Conservation (phyloP, 2,888 invertebrate species). For the Microplitis deprimator region DNA sequence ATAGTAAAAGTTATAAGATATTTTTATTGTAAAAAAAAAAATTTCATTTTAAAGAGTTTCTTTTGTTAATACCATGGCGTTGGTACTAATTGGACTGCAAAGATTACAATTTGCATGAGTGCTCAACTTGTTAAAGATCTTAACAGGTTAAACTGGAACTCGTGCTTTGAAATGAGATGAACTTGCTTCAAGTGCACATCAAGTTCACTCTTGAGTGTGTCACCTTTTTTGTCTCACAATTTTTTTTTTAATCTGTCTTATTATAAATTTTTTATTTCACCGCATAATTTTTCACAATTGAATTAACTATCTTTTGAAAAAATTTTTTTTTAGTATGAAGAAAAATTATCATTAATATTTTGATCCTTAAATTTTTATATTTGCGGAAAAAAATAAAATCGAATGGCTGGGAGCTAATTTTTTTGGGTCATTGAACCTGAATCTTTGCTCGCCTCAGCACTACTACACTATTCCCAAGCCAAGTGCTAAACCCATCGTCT, state of each 20-base stretch:
- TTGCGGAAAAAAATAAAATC: neutral
- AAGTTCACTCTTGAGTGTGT: neutral
- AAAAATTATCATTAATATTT: too few relatives aligned
- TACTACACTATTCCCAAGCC: neutral
- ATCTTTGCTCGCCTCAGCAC: neutral
- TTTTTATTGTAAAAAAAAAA: neutral
- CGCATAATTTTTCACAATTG: neutral
- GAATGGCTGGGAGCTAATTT: neutral
- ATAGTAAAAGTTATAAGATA: neutral
- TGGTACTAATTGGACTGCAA: neutral
- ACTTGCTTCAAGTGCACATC: neutral
- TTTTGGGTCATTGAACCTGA: slow-evolving; percentile 10
- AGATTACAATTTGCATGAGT: slow-evolving; percentile 1
- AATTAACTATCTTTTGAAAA: neutral
- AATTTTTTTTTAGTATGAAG: too few relatives aligned
- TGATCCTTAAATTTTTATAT: too few relatives aligned
- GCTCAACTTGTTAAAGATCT: neutral
- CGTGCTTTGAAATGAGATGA: neutral
- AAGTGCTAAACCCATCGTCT: slow-evolving; percentile 10
- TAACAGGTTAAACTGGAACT: slow-evolving; percentile 1
- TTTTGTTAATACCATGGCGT: neutral
- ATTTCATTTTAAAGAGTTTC: neutral
- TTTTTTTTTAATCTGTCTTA: neutral
- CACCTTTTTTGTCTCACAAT: neutral
- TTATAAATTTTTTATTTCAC: neutral